Base-by-base conservation (phyloP, 1,140 invertebrate genomes). In the Drosophila kepulauana region DNA sequence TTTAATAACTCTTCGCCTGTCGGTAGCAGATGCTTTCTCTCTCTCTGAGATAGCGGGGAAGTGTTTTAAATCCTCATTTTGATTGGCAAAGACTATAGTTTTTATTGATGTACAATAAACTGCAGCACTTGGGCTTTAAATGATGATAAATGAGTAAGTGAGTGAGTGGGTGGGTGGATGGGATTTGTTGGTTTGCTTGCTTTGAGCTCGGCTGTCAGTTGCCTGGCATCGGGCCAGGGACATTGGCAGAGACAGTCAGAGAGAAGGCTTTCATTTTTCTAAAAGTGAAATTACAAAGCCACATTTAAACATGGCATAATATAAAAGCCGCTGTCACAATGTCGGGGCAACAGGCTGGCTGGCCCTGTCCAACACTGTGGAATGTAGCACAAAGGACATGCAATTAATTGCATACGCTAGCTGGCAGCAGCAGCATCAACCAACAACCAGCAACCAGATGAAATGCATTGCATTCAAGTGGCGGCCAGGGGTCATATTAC, bases 331-430 rank as follows among this genome's bases (percentile, higher is more conserved):
- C 67, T 81, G 82, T 81, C 69, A 78, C 45, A 49, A n/a, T 74
- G 81, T 64, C 81, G 5, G 46, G 46, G 46, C 59, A 52, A 33
- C 45, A 49, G 46, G 15, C 54, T 3, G 35, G 20, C 20, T 25
- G 20, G 20, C 20, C 20, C 20, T 25, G 20, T 25, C 20, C 20
- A 25, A 25, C 35, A 33, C 33, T 33, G 33, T 30, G 49, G 35
- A 25, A 41, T 67, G 61, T 58, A 38, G 51, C 41, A 66, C 49
- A 75, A 69, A 75, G 72, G 65, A 66, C 56, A 65, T 63, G 75
- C 75, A 73, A 82, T 82, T 86, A 87, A 82, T 82, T 78, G 70
- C 75, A 57, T 69, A 63, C 67, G 33, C 58, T 59, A 33, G 30
- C 52, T 25, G 56, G 20, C 20, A 4, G 20, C 20, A 25, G 20